Conservation (phyloP, 64 coral and sea anemone genomes). For the Porites lutea region DNA sequence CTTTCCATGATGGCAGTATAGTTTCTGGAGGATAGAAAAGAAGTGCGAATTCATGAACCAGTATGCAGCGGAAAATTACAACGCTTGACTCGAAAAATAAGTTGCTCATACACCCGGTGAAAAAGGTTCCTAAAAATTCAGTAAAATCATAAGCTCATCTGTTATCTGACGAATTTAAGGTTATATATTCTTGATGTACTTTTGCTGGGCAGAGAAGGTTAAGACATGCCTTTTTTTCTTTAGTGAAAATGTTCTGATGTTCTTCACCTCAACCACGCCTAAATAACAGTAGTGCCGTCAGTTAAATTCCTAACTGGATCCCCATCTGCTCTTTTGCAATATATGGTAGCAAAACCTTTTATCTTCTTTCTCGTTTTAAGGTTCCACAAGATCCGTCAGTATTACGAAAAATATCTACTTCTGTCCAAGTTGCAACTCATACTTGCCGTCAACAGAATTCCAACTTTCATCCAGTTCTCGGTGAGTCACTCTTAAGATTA, state of each 20-base stretch:
- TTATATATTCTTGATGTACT: no score
- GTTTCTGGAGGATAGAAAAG: no score
- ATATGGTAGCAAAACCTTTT: background rate
- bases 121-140: no score
- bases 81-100: no score
- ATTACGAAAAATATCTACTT: slow-evolving; percentile 95
- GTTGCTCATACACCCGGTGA: no score
- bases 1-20: no score
- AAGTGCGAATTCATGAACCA: background rate
- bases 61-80: background rate
- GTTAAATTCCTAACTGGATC: no score
- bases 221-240: background rate
- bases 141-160: background rate
- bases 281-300: no score
- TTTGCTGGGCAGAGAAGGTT: no score
- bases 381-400: slow-evolving; percentile 93
- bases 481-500: slow-evolving; percentile 35
- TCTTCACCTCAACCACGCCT: no score
- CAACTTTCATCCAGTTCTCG: slow-evolving; percentile 92
- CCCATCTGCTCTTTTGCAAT: no score
- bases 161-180: background rate
- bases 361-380: slow-evolving; percentile 31
- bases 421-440: slow-evolving; percentile 93
- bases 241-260: no score
- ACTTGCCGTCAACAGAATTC: slow-evolving; percentile 96